Evolutionary conservation across 2,888 invertebrate genomes (phyloP).

Genomic region (Byasa hedistus): DNA sequence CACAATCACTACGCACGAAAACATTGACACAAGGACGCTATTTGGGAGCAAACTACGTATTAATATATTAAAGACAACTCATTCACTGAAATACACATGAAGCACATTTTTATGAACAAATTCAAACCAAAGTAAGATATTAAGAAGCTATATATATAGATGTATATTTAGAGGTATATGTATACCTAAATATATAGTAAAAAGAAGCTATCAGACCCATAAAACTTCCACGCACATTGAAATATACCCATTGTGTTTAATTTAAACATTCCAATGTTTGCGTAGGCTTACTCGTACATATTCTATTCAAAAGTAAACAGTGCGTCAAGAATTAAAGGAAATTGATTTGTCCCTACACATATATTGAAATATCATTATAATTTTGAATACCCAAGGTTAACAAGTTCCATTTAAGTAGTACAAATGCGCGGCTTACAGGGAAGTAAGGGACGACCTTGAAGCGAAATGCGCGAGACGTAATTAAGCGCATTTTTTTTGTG

Average conservation of each 20-base stretch:
- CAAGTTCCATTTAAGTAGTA: slow-evolving; percentile 42
- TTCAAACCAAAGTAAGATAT: no score
- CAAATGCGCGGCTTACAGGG: slow-evolving; percentile 38
- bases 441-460: slow-evolving; percentile 38
- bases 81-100: no score
- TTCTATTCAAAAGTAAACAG: not conserved
- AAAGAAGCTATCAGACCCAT: no score
- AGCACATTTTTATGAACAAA: no score
- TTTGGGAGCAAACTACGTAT: not conserved
- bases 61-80: no score
- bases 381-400: slow-evolving; percentile 49
- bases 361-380: slow-evolving; percentile 2
- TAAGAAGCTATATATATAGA: no score
- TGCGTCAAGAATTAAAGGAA: not conserved
- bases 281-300: not conserved
- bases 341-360: not conserved
- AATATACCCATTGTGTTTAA: no score
- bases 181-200: no score
- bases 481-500: slow-evolving; percentile 26
- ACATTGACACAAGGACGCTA: not conserved
- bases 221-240: no score
- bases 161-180: no score
- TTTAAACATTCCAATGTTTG: no score
- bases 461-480: slow-evolving; percentile 24
- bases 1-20: not conserved